These are phyloP conservation scores for Stomatorhinus ivindoensis DNA, from an alignment of 2,113 vertebrate species.

Conservation along the genomic window DNA sequence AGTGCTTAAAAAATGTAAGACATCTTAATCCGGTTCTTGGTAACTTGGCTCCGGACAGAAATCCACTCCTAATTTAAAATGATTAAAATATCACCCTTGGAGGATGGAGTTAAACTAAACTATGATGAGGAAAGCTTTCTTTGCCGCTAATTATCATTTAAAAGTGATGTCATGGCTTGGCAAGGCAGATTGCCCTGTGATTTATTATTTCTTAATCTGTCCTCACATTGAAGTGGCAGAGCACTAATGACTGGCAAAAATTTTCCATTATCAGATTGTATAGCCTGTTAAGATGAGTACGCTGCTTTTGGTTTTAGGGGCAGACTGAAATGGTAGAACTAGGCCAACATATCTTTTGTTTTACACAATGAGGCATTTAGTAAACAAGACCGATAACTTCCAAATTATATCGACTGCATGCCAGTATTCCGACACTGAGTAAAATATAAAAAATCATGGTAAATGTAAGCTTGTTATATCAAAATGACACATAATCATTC, in stretches of 20 bases:
- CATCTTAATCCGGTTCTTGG: not conserved
- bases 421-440: not conserved
- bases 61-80: not conserved
- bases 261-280: not conserved
- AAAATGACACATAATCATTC: not conserved
- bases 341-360: not conserved
- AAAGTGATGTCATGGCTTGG: not conserved
- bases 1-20: not conserved
- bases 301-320: not conserved
- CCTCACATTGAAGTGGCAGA: not conserved
- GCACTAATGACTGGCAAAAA: not conserved
- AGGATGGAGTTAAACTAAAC: not conserved
- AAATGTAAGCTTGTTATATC: not conserved
- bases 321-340: not conserved
- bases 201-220: not conserved
- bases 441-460: not conserved
- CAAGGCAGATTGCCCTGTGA: not conserved
- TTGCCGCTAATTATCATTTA: not conserved
- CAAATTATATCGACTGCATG: not conserved
- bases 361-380: not conserved
- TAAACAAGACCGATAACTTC: not conserved
- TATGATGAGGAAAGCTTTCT: not conserved
- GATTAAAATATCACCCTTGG: not conserved
- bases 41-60: not conserved
- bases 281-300: not conserved